Conservation (phyloP, 2,888 invertebrate species). For the Apomyelois bistriatella region DNA sequence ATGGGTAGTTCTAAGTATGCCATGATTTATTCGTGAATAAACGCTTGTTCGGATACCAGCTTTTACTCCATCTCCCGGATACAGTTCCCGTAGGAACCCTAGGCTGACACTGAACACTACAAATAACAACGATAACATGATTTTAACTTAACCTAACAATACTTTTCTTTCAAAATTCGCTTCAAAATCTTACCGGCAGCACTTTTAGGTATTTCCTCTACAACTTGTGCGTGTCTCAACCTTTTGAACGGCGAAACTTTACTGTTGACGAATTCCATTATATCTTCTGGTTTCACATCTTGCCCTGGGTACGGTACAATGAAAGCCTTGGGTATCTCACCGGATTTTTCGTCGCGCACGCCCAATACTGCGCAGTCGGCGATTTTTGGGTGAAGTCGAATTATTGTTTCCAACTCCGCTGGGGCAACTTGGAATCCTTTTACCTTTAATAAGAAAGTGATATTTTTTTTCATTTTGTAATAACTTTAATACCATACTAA, state of each 20-base stretch:
- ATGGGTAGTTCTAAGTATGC: no score
- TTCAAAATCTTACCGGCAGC: constrained; percentile 89
- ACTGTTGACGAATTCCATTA: constrained; percentile 82
- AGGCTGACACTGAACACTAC: no score
- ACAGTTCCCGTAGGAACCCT: no score
- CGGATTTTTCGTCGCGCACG: constrained; percentile 83
- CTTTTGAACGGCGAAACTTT: constrained; percentile 88
- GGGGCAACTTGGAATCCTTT: constrained; percentile 91
- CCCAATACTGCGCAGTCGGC: constrained; percentile 92
- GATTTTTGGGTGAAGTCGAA: constrained; percentile 86
- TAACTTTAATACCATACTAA: no score
- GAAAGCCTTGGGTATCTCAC: constrained; percentile 89
- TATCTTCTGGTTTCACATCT: constrained; percentile 69
- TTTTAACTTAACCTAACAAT: constrained; percentile 31
- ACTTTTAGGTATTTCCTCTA: constrained; percentile 86
- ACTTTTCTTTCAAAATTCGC: constrained; percentile 74
- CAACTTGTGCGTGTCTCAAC: constrained; percentile 82
- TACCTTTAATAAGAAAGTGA: constrained; percentile 57
- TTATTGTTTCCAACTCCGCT: constrained; percentile 89
- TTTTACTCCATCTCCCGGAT: no score
- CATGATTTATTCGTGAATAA: no score
- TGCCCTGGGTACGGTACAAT: constrained; percentile 77
- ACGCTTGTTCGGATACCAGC: no score
- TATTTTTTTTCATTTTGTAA: not conserved
- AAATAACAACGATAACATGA: not conserved